These are phyloP conservation scores for Caenorhabditis sinica DNA, from an alignment of 2,888 invertebrate genomes.

Conservation along the genomic window DNA sequence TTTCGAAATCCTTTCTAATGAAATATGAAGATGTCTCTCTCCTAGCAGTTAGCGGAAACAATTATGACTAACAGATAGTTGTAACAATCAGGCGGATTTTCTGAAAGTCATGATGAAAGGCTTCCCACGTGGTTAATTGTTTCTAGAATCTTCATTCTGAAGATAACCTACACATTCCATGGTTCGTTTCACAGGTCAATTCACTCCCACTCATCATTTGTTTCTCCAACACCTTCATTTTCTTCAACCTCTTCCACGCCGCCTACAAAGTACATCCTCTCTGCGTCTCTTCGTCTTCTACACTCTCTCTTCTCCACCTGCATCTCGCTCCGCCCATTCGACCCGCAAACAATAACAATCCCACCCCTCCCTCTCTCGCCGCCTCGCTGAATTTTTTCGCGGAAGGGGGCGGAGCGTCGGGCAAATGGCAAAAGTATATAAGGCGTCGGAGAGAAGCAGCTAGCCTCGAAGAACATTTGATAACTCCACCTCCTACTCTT, in stretches of 20 bases:
- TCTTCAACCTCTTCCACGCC: slow-evolving; percentile 13
- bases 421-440: slow-evolving; percentile 61
- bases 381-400: slow-evolving; percentile 54
- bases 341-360: slow-evolving; percentile 57
- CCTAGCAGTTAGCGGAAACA: background rate
- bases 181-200: slow-evolving; percentile 21
- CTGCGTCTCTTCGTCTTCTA: slow-evolving; percentile 28
- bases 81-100: slow-evolving; percentile 38
- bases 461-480: slow-evolving; percentile 54
- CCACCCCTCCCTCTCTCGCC: slow-evolving; percentile 47
- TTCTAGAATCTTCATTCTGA: slow-evolving; percentile 8
- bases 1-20: background rate
- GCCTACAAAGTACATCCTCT: slow-evolving; percentile 42
- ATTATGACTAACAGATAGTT: slow-evolving; percentile 21
- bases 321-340: slow-evolving; percentile 33
- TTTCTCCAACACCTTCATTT: slow-evolving; percentile 20
- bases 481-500: slow-evolving; percentile 22
- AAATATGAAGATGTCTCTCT: background rate
- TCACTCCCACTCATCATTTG: slow-evolving; percentile 36
- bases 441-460: slow-evolving; percentile 33
- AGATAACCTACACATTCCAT: slow-evolving; percentile 4
- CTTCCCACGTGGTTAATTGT: slow-evolving; percentile 21
- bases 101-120: slow-evolving; percentile 30
- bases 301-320: slow-evolving; percentile 33
- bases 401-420: slow-evolving; percentile 50